Percentiles rank a stretch among this genome's conserved stretches.
Evolutionary conservation across 2,113 vertebrate genomes (phyloP).

Genomic region (Silurus meridionalis): DNA sequence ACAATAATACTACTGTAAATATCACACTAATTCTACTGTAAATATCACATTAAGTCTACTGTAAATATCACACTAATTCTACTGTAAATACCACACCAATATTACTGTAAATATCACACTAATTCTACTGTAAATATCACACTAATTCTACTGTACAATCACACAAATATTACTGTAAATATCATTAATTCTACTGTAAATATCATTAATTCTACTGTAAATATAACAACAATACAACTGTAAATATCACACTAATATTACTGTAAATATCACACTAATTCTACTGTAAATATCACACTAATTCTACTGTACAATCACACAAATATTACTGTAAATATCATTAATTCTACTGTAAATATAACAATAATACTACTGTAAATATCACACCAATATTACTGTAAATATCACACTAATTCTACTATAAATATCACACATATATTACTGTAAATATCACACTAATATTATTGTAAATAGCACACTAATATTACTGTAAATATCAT

Average conservation of each 20-base stretch:
- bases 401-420: no score
- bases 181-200: background rate
- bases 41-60: background rate
- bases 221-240: background rate
- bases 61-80: background rate
- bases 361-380: no score
- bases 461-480: background rate
- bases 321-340: background rate
- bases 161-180: background rate
- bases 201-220: no score
- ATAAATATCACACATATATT: background rate
- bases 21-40: background rate
- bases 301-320: background rate
- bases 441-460: background rate
- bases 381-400: no score
- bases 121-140: background rate
- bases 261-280: background rate
- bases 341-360: no score
- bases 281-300: no score
- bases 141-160: background rate
- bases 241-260: no score
- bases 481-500: background rate
- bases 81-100: no score
- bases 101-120: no score
- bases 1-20: background rate